Evolutionary conservation across 1,140 invertebrate genomes (phyloP), one percentile per base, ranked within the genome.

Genomic region (Heliconius congener): DNA sequence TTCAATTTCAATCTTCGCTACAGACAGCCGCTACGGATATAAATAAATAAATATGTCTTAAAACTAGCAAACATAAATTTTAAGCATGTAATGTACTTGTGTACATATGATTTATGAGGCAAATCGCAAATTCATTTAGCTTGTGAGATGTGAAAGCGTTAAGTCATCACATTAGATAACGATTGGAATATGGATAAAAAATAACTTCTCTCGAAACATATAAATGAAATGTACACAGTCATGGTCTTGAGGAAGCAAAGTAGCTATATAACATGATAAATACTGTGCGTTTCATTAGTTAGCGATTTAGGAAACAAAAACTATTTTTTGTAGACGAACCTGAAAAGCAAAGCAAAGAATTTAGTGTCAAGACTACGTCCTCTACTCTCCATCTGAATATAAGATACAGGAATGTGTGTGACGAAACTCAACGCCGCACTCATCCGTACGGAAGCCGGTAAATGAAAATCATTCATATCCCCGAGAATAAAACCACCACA

Each of bases 161-260:
- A 27, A 27, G 27, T 11, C 60, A 66, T 66, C 60, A 66, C 30
- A 66, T 66, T 66, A 66, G 60, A 66, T 66, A 66, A 66, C 60
- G 3, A 66, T 23, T 27, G 23, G 23, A 30, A 30, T 66, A 11
- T 66, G 27, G 4, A 30, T 66, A 66, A 27, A 66, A 66, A 66
- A 23, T 60, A 60, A 27, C 11, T 66, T 66, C 23, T 66, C 11
- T 66, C 16, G 60, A 57, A 57, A 57, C 23, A 23, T 57, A 60
- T 60, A 23, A 23, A 23, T 60, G 55, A 60, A 60, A 60, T 23
- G 19, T 13, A 60, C 9, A 60, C 19, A 60, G 55, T 60, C 55
- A 60, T 23, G 55, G n/a, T 52, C 16, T 52, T 52, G 18, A 18
- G 50, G 50, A 52, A 52, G 50, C 50, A 19, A 37, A 52, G 50